These are phyloP conservation scores for Porphyrio hochstetteri DNA, from an alignment of 2,113 vertebrate species.

Conservation along the genomic window DNA sequence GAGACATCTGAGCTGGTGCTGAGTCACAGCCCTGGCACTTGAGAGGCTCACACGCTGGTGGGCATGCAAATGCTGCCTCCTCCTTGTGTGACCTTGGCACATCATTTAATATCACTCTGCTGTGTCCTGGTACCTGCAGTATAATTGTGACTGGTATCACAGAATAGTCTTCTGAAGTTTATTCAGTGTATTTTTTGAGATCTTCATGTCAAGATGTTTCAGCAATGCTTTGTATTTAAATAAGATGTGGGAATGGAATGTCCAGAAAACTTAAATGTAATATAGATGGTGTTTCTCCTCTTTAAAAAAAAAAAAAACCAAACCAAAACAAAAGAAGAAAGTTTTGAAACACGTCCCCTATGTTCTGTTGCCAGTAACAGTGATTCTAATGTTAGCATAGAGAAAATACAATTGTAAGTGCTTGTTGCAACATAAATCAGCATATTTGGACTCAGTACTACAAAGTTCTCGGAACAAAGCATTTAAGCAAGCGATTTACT, in stretches of 20 bases:
- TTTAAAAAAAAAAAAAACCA: not conserved
- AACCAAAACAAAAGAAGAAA: not conserved
- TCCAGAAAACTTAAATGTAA: not conserved
- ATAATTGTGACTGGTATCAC: not conserved
- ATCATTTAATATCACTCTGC: not conserved
- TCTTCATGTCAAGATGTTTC: not conserved
- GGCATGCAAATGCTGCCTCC: rapidly evolving
- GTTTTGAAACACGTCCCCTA: not conserved
- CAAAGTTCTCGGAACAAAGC: not conserved
- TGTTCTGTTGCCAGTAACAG: not conserved
- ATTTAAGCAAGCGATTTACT: not conserved
- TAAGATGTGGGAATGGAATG: not conserved
- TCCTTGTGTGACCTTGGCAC: not conserved
- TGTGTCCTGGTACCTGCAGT: not conserved
- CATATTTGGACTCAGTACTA: not conserved
- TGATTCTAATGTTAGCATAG: not conserved
- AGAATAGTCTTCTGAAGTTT: not conserved
- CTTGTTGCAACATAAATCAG: not conserved
- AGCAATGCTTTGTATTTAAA: not conserved
- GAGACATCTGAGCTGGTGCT: not conserved
- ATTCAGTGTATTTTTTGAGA: not conserved
- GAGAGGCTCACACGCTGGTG: rapidly evolving
- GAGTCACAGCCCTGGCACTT: not conserved
- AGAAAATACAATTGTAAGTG: not conserved
- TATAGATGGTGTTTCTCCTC: not conserved